Evolutionary conservation across 2,113 vertebrate genomes (phyloP).

Genomic region (Columbina picui): DNA sequence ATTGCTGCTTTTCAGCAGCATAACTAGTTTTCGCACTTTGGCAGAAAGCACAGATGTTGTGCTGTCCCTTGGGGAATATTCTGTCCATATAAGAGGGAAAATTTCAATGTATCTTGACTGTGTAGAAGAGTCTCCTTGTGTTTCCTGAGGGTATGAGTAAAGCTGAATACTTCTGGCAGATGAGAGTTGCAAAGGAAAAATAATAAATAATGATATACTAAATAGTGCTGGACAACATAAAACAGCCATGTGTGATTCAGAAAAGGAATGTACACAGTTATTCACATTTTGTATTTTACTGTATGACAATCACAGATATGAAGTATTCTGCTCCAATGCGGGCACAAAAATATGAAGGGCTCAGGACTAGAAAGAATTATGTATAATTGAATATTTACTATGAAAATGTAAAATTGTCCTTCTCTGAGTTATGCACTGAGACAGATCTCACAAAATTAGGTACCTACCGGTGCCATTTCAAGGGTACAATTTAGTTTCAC

Average conservation of each 20-base stretch:
- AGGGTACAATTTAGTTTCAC: background rate
- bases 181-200: conserved; percentile 7
- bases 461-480: background rate
- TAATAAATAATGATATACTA: background rate
- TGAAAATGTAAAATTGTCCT: background rate
- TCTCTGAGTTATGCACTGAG: background rate
- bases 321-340: background rate
- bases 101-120: conserved; percentile 17
- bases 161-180: conserved; percentile 36
- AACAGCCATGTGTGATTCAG: background rate
- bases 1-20: background rate
- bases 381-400: background rate
- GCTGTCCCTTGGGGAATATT: conserved; percentile 2
- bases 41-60: conserved; percentile 29
- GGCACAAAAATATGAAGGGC: background rate
- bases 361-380: background rate
- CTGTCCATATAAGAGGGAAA: background rate
- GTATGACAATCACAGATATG: background rate
- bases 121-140: background rate
- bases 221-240: background rate
- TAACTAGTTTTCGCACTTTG: conserved; percentile 32
- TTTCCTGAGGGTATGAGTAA: conserved; percentile 25
- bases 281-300: background rate
- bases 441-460: background rate
- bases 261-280: background rate